Conservation (phyloP, 1,140 invertebrate species). For the Chionoecetes opilio region DNA sequence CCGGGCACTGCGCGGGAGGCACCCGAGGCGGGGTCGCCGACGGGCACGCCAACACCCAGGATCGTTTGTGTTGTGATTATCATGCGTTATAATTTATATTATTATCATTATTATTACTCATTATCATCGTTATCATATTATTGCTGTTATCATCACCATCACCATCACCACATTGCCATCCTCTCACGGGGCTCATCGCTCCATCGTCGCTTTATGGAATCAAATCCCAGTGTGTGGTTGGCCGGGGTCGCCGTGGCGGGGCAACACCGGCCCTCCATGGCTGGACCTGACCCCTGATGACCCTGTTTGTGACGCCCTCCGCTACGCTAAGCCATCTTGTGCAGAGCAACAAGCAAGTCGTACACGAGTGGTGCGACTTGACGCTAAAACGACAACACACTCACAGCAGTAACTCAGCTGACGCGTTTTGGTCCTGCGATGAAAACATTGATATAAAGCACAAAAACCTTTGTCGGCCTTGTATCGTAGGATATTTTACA, state of each 20-base stretch:
- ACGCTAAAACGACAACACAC: neutral
- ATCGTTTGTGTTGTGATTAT: neutral
- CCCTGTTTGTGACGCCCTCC: neutral
- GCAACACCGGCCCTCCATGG: too few species aligned
- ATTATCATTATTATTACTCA: slow-evolving; percentile 25
- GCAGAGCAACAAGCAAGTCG: neutral
- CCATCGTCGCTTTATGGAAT: slow-evolving; percentile 27
- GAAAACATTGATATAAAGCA: neutral
- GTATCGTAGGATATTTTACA: neutral
- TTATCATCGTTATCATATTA: neutral
- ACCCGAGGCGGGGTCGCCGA: too few species aligned
- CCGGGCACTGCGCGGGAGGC: neutral
- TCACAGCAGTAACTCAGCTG: neutral
- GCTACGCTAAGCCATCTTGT: neutral
- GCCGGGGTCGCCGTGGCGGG: neutral
- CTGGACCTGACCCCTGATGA: neutral
- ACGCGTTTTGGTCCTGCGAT: neutral
- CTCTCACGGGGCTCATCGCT: neutral
- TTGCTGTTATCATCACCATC: neutral
- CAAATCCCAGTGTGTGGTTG: neutral
- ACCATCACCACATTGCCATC: neutral
- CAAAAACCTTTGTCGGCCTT: neutral
- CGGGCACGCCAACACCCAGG: neutral
- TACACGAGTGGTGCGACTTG: neutral
- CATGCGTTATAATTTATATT: neutral